phyloP scores from a whole-genome alignment of 23 tunicate species.

The Trididemnum clinides region DNA sequence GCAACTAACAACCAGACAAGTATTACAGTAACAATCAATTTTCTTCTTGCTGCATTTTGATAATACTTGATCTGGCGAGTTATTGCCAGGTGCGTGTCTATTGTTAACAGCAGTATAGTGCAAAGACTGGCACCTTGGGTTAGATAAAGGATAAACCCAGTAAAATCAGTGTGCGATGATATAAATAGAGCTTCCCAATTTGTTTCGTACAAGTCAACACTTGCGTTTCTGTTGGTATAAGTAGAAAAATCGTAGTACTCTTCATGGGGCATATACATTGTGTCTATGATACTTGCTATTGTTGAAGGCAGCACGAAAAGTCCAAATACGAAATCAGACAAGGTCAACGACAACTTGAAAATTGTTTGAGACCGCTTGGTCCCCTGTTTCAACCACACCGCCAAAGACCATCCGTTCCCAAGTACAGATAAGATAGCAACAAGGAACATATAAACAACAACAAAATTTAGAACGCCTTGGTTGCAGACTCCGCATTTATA shows the following conservation, averaged over 20 bases:
- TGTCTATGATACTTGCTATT: background rate
- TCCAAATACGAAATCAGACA: conserved; percentile 58
- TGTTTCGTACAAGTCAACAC: background rate
- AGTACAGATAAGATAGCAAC: conserved; percentile 13
- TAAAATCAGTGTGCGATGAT: conserved; percentile 12
- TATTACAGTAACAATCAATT: background rate
- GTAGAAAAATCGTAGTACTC: conserved; percentile 43
- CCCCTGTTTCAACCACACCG: conserved; percentile 36
- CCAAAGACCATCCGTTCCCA: conserved; percentile 35
- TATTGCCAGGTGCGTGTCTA: conserved; percentile 50
- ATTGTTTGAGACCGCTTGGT: conserved; percentile 37
- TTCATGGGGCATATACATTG: conserved; percentile 33
- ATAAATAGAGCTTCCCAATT: conserved; percentile 34
- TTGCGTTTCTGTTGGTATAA: background rate
- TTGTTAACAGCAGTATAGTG: conserved; percentile 41
- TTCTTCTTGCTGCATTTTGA: conserved; percentile 23
- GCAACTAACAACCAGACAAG: conserved; percentile 23
- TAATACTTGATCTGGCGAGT: conserved; percentile 12
- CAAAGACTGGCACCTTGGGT: conserved; percentile 56
- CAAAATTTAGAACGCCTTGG: conserved; percentile 4
- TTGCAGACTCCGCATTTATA: conserved; percentile 39
- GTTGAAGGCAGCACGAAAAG: conserved; percentile 30
- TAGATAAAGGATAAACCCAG: conserved; percentile 16
- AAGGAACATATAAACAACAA: conserved; percentile 9
- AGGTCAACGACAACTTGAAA: conserved; percentile 45